These are phyloP conservation scores for Panurus biarmicus DNA, from an alignment of 2,113 vertebrate species.

Conservation along the genomic window DNA sequence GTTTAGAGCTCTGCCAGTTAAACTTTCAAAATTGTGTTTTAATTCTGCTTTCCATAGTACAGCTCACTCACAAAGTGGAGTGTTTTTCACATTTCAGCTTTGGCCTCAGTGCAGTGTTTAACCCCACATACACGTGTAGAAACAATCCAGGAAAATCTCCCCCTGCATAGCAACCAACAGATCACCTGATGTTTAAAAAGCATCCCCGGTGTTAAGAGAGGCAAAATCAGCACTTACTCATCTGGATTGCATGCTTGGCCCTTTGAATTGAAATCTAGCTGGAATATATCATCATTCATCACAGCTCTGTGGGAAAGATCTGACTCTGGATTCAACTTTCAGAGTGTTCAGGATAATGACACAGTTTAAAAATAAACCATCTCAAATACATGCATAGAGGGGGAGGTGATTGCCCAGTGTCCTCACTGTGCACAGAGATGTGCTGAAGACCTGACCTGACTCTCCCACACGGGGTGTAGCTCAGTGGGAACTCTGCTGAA, in stretches of 20 bases:
- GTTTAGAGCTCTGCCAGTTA: background rate
- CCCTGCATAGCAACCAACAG: background rate
- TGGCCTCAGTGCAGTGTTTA: background rate
- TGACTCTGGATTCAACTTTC: background rate
- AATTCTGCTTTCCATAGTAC: background rate
- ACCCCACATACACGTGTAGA: accelerated
- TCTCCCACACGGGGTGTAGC: accelerated
- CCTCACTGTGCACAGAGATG: background rate
- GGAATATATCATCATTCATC: background rate
- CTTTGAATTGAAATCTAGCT: background rate
- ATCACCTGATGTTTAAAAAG: background rate
- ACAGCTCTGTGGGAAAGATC: background rate
- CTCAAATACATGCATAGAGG: background rate
- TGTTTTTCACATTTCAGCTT: background rate
- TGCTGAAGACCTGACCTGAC: background rate
- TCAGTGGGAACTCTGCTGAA: background rate
- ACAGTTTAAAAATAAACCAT: background rate
- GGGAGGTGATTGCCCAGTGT: background rate
- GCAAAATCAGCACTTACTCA: background rate
- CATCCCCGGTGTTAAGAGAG: background rate
- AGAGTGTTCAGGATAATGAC: background rate
- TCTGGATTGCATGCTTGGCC: background rate
- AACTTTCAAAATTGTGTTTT: background rate
- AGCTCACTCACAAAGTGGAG: background rate
- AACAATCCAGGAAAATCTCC: background rate